These are phyloP conservation scores for Solea senegalensis DNA, from an alignment of 2,113 vertebrate genomes.

Conservation along the genomic window DNA sequence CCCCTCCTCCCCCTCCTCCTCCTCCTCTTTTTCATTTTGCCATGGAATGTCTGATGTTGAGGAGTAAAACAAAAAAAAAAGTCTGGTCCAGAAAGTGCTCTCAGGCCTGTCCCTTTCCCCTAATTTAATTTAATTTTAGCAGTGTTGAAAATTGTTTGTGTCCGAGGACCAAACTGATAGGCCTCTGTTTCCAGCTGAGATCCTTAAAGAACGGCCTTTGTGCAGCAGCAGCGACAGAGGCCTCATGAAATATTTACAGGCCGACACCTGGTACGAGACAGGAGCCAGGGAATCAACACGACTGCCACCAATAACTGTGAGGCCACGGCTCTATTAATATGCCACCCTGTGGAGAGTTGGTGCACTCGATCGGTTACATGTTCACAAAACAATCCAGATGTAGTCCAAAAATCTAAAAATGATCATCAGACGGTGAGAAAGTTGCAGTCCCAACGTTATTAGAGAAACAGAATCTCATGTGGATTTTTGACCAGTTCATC, in stretches of 20 bases:
- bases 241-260: constrained; percentile 79
- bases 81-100: constrained; percentile 51
- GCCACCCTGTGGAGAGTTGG: not conserved
- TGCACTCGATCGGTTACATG: not conserved
- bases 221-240: constrained; percentile 55
- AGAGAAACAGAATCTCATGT: too few relatives aligned
- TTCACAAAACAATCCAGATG: too few relatives aligned
- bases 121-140: constrained; percentile 79
- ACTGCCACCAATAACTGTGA: constrained; percentile 26
- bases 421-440: too few relatives aligned
- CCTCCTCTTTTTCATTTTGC: constrained; percentile 55
- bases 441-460: too few relatives aligned
- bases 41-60: constrained; percentile 69
- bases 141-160: constrained; percentile 64
- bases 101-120: constrained; percentile 58
- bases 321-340: constrained; percentile 4
- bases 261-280: constrained; percentile 75
- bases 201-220: constrained; percentile 71
- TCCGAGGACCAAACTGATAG: constrained; percentile 69
- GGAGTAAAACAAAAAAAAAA: constrained; percentile 47
- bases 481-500: too few relatives aligned
- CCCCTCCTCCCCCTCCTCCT: constrained; percentile 11
- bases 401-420: too few relatives aligned
- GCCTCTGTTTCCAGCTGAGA: constrained; percentile 70
- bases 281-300: constrained; percentile 43